Conservation (phyloP, 1,140 invertebrate genomes). For the Stenopsyche tienmushanensis region DNA sequence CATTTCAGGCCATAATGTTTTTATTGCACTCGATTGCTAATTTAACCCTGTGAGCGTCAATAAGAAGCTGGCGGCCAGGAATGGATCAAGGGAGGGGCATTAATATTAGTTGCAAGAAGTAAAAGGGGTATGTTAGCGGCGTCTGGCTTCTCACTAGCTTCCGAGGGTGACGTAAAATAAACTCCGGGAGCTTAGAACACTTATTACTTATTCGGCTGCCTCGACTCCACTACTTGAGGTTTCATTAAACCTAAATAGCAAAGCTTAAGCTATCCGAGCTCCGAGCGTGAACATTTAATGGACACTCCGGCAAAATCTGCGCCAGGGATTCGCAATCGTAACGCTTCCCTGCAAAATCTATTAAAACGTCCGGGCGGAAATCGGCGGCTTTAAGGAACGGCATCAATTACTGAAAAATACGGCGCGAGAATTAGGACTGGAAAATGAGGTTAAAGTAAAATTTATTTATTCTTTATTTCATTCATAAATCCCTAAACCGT, state of each 20-base stretch:
- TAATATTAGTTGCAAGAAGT: not conserved
- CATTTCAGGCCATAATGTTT: not conserved
- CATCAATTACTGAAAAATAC: no score
- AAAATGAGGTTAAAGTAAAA: no score
- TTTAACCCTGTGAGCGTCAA: not conserved
- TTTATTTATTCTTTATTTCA: no score
- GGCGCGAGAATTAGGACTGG: no score
- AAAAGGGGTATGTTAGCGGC: not conserved
- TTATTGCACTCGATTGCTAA: slow-evolving; percentile 1
- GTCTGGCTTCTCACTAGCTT: not conserved
- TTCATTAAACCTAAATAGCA: slow-evolving; percentile 7
- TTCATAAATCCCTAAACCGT: no score
- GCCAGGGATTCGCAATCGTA: no score
- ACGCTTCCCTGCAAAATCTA: no score
- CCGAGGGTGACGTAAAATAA: slow-evolving; percentile 1
- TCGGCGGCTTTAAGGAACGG: no score
- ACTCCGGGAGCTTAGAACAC: slow-evolving; percentile 2
- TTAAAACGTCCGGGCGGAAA: no score
- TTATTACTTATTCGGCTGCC: slow-evolving; percentile 9
- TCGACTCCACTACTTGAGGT: not conserved
- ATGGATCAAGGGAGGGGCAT: not conserved
- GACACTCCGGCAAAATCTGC: no score
- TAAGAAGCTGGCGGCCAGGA: not conserved
- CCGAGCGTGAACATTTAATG: no score
- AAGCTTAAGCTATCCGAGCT: not conserved